Conservation (phyloP, 2,113 vertebrate species). For the Pithys albifrons region DNA sequence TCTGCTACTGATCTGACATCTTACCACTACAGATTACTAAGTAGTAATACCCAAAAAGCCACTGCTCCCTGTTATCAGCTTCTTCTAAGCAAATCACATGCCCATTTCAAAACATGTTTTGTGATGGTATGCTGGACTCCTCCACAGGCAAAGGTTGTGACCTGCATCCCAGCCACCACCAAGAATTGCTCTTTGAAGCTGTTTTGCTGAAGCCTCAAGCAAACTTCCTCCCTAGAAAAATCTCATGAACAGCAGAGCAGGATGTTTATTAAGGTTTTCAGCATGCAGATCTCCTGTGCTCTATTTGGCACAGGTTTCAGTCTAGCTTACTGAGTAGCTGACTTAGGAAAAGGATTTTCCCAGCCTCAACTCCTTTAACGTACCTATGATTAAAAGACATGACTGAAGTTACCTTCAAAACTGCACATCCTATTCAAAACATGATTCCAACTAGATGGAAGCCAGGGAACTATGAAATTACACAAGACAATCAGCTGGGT, state of each 20-base stretch:
- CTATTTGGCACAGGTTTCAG: accelerated
- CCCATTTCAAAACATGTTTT: neutral
- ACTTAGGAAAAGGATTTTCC: neutral
- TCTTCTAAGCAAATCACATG: neutral
- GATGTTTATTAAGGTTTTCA: neutral
- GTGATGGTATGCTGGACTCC: neutral
- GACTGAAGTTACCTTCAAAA: neutral
- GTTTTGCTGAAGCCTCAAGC: neutral
- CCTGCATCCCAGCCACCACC: neutral
- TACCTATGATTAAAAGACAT: neutral
- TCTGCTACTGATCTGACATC: neutral
- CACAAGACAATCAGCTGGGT: neutral
- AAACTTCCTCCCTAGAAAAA: neutral
- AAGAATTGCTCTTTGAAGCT: neutral
- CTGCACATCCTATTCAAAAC: neutral
- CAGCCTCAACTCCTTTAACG: neutral
- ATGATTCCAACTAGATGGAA: neutral
- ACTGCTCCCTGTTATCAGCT: neutral
- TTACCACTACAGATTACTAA: neutral
- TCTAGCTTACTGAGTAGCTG: neutral
- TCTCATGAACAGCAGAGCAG: neutral
- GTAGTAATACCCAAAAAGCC: neutral
- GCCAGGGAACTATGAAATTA: neutral
- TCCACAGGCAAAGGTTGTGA: neutral
- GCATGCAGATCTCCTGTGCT: neutral